Conservation (phyloP, 2,113 vertebrate species). For the Tiliqua scincoides region DNA sequence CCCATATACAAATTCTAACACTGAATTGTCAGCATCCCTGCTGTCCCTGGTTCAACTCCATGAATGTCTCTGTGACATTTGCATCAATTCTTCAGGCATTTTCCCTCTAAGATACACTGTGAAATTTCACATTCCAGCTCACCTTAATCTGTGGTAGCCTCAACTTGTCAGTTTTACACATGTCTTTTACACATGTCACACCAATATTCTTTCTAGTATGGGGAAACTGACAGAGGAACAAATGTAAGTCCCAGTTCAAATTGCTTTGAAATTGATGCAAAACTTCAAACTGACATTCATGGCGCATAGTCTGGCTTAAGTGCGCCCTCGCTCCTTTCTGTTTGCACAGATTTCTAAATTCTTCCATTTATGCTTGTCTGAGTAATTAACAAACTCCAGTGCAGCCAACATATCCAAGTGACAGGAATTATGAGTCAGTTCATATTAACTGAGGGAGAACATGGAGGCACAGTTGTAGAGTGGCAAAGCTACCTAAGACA, state of each 20-base stretch:
- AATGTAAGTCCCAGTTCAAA: background rate
- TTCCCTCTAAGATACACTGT: background rate
- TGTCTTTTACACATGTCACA: background rate
- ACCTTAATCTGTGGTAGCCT: background rate
- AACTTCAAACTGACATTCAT: background rate
- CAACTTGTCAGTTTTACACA: background rate
- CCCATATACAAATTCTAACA: no score
- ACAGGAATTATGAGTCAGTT: background rate
- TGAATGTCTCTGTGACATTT: background rate
- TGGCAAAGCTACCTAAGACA: no score
- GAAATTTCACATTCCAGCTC: background rate
- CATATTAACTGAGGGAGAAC: background rate
- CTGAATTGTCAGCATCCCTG: no score
- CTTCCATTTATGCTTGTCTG: background rate
- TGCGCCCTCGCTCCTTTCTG: background rate
- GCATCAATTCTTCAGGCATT: background rate
- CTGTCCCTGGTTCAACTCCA: no score
- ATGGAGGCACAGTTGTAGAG: no score
- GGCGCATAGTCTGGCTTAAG: background rate
- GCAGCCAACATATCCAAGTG: background rate
- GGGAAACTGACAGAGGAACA: background rate
- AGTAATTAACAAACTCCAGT: conserved; percentile 9
- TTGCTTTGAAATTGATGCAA: background rate
- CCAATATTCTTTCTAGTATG: background rate
- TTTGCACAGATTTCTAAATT: conserved; percentile 9